phyloP scores from a whole-genome alignment of 2,113 vertebrate genomes.

The Ictidomys tridecemlineatus region DNA sequence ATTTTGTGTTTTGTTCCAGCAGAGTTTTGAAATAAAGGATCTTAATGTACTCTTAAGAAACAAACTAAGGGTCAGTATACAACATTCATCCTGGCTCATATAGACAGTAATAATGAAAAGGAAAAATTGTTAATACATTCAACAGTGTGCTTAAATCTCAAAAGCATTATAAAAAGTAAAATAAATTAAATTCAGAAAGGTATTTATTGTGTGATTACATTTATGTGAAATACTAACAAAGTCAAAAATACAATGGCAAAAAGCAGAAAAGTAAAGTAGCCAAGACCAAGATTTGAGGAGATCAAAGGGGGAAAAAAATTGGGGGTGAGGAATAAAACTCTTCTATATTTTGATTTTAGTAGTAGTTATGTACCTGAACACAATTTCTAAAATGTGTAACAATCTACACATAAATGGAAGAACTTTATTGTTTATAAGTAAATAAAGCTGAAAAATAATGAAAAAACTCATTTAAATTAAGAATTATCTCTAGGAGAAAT shows the following conservation, averaged over 20 bases:
- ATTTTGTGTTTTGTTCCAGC: background rate
- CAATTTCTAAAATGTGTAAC: background rate
- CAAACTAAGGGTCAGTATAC: background rate
- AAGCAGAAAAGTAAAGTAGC: background rate
- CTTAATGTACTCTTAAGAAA: background rate
- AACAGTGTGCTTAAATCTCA: background rate
- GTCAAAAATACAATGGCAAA: background rate
- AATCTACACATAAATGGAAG: background rate
- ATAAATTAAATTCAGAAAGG: slow-evolving; percentile 6
- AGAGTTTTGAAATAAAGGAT: background rate
- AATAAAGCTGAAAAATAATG: background rate
- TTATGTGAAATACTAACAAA: background rate
- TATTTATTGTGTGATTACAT: background rate
- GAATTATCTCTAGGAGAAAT: background rate
- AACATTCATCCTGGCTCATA: background rate
- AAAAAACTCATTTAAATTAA: background rate
- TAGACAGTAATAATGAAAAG: background rate
- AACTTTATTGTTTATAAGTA: background rate
- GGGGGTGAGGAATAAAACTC: background rate
- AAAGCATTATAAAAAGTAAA: background rate
- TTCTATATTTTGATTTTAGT: background rate
- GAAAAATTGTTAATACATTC: background rate
- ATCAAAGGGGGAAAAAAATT: background rate
- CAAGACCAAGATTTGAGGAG: background rate
- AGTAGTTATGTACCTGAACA: background rate